Conservation (phyloP, 2,797 vertebrate species). For the Paedocypris micromegethes region DNA sequence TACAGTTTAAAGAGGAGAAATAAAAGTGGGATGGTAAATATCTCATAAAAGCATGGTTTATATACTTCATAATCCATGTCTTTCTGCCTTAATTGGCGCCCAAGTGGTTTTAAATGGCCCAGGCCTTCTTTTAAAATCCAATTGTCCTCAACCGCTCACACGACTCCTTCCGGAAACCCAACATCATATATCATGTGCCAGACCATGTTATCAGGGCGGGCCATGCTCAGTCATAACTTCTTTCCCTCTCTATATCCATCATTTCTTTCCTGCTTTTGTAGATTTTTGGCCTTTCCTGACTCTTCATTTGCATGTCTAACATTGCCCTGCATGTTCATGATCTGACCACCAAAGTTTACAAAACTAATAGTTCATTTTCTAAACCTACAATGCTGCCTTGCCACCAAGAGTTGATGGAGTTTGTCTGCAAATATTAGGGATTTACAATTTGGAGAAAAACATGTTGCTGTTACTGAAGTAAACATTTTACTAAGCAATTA, state of each 20-base stretch:
- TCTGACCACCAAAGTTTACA: conserved; percentile 29
- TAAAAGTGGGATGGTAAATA: conserved; percentile 11
- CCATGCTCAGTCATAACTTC: conserved; percentile 59
- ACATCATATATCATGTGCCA: conserved; percentile 25
- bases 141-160: conserved; percentile 12
- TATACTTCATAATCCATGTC: conserved; percentile 3
- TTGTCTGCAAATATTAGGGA: too few relatives aligned
- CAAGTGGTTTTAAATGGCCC: conserved; percentile 10
- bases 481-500: too few relatives aligned
- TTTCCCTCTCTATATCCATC: conserved; percentile 25
- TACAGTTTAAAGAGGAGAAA: conserved; percentile 32
- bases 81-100: conserved; percentile 1
- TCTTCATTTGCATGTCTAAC: conserved; percentile 40
- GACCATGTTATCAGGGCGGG: conserved; percentile 59
- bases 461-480: too few relatives aligned
- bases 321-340: conserved; percentile 40
- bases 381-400: too few relatives aligned
- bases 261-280: conserved; percentile 25
- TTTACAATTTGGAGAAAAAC: too few relatives aligned
- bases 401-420: too few relatives aligned
- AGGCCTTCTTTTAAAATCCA: conserved; percentile 9
- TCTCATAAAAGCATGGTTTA: conserved; percentile 14
- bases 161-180: neutral
- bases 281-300: conserved; percentile 14
- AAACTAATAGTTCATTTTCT: too few relatives aligned